phyloP scores from a whole-genome alignment of 2,797 vertebrate genomes.

The Pelobates cultripes region DNA sequence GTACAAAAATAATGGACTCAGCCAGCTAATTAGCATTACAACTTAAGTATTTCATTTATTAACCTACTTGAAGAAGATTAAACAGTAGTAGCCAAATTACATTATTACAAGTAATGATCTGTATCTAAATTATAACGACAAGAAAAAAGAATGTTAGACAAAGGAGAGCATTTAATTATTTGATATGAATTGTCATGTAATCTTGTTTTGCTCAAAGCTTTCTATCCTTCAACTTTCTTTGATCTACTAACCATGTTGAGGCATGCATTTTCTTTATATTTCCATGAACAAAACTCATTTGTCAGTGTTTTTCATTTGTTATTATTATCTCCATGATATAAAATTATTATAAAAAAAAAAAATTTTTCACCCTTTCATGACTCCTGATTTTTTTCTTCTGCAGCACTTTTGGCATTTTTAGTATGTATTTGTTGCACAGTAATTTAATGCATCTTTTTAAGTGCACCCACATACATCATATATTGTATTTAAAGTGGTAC shows the following conservation, averaged over 20 bases:
- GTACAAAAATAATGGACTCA: not conserved
- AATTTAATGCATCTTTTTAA: no score
- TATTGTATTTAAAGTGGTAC: no score
- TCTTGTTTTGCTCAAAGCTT: not conserved
- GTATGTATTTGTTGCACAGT: no score
- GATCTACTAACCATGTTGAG: slow-evolving; percentile 35
- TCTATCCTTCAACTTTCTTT: not conserved
- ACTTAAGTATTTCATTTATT: not conserved
- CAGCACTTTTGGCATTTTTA: slow-evolving; percentile 4
- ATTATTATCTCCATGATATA: no score
- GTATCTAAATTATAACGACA: slow-evolving; percentile 32
- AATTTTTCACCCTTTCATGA: no score
- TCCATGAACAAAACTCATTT: slow-evolving; percentile 32
- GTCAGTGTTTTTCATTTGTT: not conserved
- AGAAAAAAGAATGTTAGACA: not conserved
- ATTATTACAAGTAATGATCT: slow-evolving; percentile 34
- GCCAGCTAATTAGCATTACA: slow-evolving; percentile 4
- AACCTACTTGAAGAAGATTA: slow-evolving; percentile 3
- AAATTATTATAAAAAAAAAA: no score
- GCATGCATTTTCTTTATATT: slow-evolving; percentile 36
- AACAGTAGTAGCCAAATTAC: slow-evolving; percentile 17
- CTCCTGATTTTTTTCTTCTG: not conserved
- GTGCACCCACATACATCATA: no score
- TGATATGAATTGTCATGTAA: not conserved
- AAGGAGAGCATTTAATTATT: not conserved